Evolutionary conservation across 1,140 invertebrate genomes (phyloP).

Genomic region (Phymastichus coffea): DNA sequence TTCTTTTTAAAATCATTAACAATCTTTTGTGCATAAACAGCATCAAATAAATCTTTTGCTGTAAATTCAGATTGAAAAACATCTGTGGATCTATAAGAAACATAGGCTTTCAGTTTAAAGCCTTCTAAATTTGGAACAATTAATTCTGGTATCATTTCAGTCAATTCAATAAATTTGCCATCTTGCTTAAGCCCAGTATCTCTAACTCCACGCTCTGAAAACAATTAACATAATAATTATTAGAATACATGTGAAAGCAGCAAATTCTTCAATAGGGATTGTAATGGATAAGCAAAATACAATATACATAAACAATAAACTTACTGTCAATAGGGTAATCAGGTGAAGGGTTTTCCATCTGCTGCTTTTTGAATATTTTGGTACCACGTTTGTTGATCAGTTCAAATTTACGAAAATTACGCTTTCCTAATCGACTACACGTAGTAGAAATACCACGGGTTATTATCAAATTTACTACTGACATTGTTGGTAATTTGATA

Average conservation of each 20-base stretch:
- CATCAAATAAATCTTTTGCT: conserved; percentile 80
- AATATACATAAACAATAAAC: too few species aligned
- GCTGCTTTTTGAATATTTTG: conserved; percentile 64
- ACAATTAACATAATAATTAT: too few species aligned
- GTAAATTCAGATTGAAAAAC: conserved; percentile 79
- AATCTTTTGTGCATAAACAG: conserved; percentile 81
- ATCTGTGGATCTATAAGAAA: conserved; percentile 78
- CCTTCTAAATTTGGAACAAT: conserved; percentile 85
- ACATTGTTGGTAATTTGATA: conserved; percentile 11
- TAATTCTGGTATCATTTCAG: conserved; percentile 91
- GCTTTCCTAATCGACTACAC: conserved; percentile 63
- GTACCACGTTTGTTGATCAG: conserved; percentile 73
- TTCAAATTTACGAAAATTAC: conserved; percentile 78
- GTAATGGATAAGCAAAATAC: too few species aligned
- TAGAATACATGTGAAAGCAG: too few species aligned
- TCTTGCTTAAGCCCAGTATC: conserved; percentile 55
- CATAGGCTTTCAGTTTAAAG: conserved; percentile 86
- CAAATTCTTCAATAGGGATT: too few species aligned
- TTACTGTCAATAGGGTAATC: conserved; percentile 65
- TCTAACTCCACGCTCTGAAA: conserved; percentile 66
- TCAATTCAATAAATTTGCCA: conserved; percentile 64
- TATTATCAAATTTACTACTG: conserved; percentile 20
- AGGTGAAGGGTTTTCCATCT: conserved; percentile 55
- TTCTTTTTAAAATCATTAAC: conserved; percentile 71
- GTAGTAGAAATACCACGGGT: conserved; percentile 63